These are phyloP conservation scores for Acyrthosiphon pisum DNA, from an alignment of 1,140 invertebrate genomes.

Conservation along the genomic window DNA sequence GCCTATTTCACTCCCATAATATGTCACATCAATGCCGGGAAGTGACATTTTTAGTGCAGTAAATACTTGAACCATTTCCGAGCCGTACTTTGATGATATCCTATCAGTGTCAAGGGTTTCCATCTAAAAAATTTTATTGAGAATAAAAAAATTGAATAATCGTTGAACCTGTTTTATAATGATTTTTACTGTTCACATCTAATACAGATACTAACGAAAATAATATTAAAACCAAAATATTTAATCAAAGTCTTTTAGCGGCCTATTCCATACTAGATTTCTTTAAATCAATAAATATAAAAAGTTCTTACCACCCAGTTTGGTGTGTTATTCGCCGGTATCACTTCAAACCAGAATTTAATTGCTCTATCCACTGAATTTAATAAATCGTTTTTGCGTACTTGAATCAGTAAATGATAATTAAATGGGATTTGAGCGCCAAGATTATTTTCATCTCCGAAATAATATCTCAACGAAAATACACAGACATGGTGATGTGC, in stretches of 20 bases:
- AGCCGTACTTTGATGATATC: not conserved
- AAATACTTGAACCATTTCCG: constrained; percentile 31
- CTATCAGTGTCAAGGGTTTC: constrained; percentile 19
- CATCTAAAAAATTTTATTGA: constrained; percentile 58
- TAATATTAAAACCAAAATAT: too few relatives aligned
- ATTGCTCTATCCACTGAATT: not conserved
- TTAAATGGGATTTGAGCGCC: not conserved
- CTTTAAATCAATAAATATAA: not conserved
- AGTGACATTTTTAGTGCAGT: constrained; percentile 24
- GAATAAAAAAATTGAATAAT: not conserved
- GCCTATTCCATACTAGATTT: not conserved
- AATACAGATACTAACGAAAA: not conserved
- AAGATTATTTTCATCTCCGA: not conserved
- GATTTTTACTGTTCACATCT: not conserved
- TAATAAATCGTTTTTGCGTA: not conserved
- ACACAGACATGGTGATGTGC: not conserved
- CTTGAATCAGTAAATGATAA: not conserved
- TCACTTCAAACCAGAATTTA: not conserved
- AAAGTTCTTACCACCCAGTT: not conserved
- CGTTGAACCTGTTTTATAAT: not conserved
- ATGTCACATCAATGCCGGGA: constrained; percentile 53
- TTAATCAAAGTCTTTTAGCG: not conserved
- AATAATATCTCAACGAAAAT: not conserved
- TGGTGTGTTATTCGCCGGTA: not conserved
- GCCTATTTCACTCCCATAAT: constrained; percentile 58